These are phyloP conservation scores for Nibea albiflora DNA, from an alignment of 2,113 vertebrate species.

Conservation along the genomic window DNA sequence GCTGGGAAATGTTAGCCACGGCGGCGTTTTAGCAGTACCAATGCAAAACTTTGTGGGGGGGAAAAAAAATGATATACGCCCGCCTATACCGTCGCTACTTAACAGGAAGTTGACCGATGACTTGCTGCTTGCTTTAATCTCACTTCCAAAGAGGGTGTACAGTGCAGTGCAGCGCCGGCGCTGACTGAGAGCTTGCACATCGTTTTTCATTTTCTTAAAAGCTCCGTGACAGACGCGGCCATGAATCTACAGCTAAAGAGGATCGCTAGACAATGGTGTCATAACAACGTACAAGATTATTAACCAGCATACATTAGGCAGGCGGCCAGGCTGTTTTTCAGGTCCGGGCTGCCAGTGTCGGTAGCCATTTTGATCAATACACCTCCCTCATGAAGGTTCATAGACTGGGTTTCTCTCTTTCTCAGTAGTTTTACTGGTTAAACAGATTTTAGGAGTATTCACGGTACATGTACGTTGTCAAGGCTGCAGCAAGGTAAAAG, in stretches of 20 bases:
- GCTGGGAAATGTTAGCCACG: background rate
- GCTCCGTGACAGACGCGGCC: slow-evolving; percentile 56
- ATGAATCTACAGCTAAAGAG: slow-evolving; percentile 62
- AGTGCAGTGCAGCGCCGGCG: background rate
- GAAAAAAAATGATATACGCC: too few species aligned
- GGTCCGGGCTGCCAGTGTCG: background rate
- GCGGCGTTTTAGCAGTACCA: background rate
- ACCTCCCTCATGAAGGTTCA: background rate
- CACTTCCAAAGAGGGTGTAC: background rate
- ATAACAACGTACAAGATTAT: slow-evolving; percentile 66
- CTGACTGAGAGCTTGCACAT: slow-evolving; percentile 21
- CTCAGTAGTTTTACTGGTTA: background rate
- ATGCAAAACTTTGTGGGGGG: background rate
- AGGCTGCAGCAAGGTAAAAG: background rate
- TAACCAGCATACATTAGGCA: slow-evolving; percentile 56
- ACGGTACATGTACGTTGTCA: background rate
- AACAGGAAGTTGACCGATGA: background rate
- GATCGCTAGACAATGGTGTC: slow-evolving; percentile 62
- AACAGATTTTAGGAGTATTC: background rate
- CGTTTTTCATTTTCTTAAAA: slow-evolving; percentile 67
- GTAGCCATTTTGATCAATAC: slow-evolving; percentile 3
- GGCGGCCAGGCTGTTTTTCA: slow-evolving; percentile 18
- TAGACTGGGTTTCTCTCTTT: background rate
- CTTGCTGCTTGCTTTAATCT: slow-evolving; percentile 29
- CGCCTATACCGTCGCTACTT: background rate